These are phyloP conservation scores for Siniperca obscura DNA, from an alignment of 2,797 vertebrate genomes.

Conservation along the genomic window DNA sequence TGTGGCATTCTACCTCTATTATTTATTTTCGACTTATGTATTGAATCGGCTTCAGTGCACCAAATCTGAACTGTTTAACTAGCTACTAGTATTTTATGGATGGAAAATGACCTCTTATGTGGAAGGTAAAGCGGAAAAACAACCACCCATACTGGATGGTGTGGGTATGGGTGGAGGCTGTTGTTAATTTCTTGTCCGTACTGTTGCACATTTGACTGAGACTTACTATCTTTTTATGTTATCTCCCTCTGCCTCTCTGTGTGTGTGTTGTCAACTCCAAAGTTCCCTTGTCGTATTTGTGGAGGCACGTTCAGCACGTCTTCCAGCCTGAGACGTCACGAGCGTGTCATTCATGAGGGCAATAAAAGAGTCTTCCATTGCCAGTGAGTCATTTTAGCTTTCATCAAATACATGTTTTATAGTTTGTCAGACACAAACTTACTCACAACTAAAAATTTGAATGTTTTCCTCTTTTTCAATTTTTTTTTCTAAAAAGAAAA, in stretches of 20 bases:
- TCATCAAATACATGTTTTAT: not conserved
- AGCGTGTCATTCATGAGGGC: slow-evolving; percentile 95
- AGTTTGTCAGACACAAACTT: not conserved
- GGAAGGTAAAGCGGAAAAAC: not conserved
- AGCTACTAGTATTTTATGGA: not conserved
- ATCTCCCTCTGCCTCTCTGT: not conserved
- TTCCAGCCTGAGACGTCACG: slow-evolving; percentile 93
- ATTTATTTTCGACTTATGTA: not conserved
- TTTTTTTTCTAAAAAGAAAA: not conserved
- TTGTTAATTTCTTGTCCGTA: slow-evolving; percentile 6
- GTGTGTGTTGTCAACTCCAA: slow-evolving; percentile 62
- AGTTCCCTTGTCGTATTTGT: slow-evolving; percentile 94
- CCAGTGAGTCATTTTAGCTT: slow-evolving; percentile 84
- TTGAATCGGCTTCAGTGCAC: not conserved
- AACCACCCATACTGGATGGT: not conserved
- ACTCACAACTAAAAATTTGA: not conserved
- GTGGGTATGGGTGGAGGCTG: not conserved
- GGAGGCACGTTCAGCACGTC: slow-evolving; percentile 96
- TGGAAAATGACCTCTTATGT: not conserved
- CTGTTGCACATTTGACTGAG: not conserved
- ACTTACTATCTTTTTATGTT: not conserved
- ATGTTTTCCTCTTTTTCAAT: not conserved
- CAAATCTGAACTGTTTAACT: not conserved
- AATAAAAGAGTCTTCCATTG: slow-evolving; percentile 96
- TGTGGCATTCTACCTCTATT: slow-evolving; percentile 51